phyloP scores from a whole-genome alignment of 2,797 vertebrate species.

The Phyllotis vaccarum region DNA sequence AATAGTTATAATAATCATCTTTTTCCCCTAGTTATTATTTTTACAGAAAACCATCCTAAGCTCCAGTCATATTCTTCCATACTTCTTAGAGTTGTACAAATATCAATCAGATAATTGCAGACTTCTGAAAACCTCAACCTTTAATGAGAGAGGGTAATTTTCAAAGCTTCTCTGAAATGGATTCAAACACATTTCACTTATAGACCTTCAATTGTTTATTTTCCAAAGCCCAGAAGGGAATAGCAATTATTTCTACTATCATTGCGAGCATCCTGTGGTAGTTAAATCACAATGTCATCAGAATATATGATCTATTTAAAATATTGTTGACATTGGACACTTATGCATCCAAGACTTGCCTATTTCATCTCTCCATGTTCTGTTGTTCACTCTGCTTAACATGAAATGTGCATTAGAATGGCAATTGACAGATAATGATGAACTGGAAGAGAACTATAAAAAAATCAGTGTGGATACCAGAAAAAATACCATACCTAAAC shows the following conservation, averaged over 20 bases:
- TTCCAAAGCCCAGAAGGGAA: neutral
- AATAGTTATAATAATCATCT: neutral
- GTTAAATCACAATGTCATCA: neutral
- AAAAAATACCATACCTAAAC: slow-evolving; percentile 2
- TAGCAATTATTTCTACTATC: slow-evolving; percentile 1
- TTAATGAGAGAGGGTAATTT: slow-evolving; percentile 31
- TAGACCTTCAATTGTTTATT: slow-evolving; percentile 15
- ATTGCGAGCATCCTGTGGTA: neutral
- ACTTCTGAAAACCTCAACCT: neutral
- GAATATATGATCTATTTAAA: slow-evolving; percentile 15
- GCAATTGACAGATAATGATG: neutral
- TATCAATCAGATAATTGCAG: neutral
- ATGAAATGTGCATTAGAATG: neutral
- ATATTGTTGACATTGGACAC: slow-evolving; percentile 33
- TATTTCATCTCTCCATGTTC: slow-evolving; percentile 24
- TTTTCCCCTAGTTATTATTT: neutral
- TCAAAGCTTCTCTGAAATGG: neutral
- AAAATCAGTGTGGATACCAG: neutral
- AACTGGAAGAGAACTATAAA: neutral
- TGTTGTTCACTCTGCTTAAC: neutral
- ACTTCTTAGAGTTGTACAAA: neutral
- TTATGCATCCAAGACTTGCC: neutral
- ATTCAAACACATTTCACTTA: slow-evolving; percentile 12
- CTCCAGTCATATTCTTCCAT: neutral
- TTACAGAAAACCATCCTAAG: neutral